Evolutionary conservation across 2,888 invertebrate genomes (phyloP).

Genomic region (Cheiracanthium punctorium): DNA sequence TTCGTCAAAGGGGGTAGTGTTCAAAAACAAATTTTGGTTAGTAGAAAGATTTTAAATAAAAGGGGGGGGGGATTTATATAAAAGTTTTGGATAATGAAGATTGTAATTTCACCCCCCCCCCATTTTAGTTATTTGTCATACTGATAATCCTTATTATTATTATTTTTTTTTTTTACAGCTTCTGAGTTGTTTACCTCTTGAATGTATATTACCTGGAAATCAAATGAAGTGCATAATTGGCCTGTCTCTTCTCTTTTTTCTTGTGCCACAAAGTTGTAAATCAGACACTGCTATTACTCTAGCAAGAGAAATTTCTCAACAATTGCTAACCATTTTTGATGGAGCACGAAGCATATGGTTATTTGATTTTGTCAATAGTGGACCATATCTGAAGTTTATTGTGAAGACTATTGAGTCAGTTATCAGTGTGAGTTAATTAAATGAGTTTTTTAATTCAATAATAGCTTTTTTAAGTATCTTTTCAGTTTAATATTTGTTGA

Average conservation of each 20-base stretch:
- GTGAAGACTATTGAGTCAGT: conserved; percentile 31
- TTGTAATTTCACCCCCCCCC: too few species aligned
- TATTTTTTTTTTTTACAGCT: conserved; percentile 26
- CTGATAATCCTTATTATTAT: background rate
- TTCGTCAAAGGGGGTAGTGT: too few species aligned
- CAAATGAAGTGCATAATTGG: conserved; percentile 45
- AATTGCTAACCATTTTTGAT: conserved; percentile 33
- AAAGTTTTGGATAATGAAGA: too few species aligned
- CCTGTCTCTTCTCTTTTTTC: conserved; percentile 50
- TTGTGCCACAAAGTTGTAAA: conserved; percentile 25
- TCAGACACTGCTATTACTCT: background rate
- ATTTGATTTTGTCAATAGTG: conserved; percentile 57
- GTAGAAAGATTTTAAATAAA: too few species aligned
- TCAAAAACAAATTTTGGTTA: too few species aligned
- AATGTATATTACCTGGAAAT: conserved; percentile 48
- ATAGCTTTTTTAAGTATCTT: too few species aligned
- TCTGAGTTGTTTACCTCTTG: conserved; percentile 32
- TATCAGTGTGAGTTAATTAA: background rate
- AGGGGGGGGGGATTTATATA: too few species aligned
- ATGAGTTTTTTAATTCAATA: background rate
- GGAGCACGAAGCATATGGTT: conserved; percentile 54
- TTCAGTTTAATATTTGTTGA: too few species aligned
- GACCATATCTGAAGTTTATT: conserved; percentile 25
- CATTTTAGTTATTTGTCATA: background rate
- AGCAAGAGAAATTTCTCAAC: conserved; percentile 30